Percentiles rank a stretch among this genome's conserved stretches.
Conservation (phyloP, 2,113 vertebrate genomes). For the Pelodiscus sinensis region DNA sequence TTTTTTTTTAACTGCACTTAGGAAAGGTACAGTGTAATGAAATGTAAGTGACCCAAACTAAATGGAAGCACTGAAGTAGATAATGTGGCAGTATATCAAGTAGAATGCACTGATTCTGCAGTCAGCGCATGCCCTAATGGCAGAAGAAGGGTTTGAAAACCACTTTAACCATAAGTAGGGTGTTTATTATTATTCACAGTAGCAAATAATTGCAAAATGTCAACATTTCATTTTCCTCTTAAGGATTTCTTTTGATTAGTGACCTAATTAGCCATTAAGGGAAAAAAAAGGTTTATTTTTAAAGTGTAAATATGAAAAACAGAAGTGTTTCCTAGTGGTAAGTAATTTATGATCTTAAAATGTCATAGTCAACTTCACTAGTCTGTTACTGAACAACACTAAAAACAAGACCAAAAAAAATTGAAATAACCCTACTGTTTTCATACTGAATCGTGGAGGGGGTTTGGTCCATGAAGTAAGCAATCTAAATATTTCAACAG, state of each 20-base stretch:
- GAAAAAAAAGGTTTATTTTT: constrained; percentile 63
- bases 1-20: constrained; percentile 62
- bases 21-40: constrained; percentile 63
- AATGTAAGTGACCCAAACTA: constrained; percentile 63
- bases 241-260: constrained; percentile 80
- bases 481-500: constrained; percentile 60
- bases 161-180: constrained; percentile 74
- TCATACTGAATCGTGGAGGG: not conserved
- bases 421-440: not conserved
- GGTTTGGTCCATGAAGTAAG: constrained; percentile 20
- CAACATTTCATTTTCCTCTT: constrained; percentile 82
- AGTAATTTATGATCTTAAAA: constrained; percentile 75
- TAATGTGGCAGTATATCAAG: constrained; percentile 59
- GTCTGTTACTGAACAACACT: constrained; percentile 42
- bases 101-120: constrained; percentile 57
- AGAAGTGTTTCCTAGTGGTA: constrained; percentile 40
- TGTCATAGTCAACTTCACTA: constrained; percentile 65
- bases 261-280: constrained; percentile 81
- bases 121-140: constrained; percentile 68
- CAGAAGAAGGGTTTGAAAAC: constrained; percentile 74
- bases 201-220: constrained; percentile 81
- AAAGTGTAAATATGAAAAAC: constrained; percentile 64
- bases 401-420: constrained; percentile 59
- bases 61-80: constrained; percentile 51
- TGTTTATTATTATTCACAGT: constrained; percentile 83